Percentiles rank a stretch among this genome's conserved stretches.
These are phyloP conservation scores for Lapara coniferarum DNA, from an alignment of 2,888 invertebrate genomes.

Conservation along the genomic window DNA sequence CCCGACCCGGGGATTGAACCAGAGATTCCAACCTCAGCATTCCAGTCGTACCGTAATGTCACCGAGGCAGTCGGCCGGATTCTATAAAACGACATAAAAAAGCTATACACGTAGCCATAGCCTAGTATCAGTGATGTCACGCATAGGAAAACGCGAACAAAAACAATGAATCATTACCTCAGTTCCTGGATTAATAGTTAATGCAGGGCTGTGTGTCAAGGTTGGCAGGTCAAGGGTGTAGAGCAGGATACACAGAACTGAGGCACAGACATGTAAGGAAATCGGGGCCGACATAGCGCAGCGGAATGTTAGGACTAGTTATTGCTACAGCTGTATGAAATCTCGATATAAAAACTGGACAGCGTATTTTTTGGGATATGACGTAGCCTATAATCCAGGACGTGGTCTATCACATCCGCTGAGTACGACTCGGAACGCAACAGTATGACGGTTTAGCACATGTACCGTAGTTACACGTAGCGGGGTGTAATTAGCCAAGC, in stretches of 20 bases:
- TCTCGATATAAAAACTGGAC: neutral
- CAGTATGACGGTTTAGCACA: no score
- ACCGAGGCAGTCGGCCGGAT: no score
- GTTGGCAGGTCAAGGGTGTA: conserved; percentile 1
- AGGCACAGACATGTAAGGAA: neutral
- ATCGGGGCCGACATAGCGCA: neutral
- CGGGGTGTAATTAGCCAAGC: no score
- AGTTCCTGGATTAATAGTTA: conserved; percentile 21
- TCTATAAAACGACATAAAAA: no score
- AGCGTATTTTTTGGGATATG: neutral
- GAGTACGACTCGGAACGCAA: no score
- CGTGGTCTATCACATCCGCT: no score
- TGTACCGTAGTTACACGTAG: no score
- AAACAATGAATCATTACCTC: conserved; percentile 17
- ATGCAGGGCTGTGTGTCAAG: conserved; percentile 32
- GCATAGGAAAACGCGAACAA: conserved; percentile 8
- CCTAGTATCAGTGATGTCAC: neutral
- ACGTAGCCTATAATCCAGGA: no score
- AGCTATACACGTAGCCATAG: neutral
- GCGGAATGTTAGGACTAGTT: neutral
- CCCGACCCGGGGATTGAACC: no score
- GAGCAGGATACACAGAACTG: conserved; percentile 3
- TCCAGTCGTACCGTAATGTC: no score
- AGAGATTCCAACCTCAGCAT: no score
- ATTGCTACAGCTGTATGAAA: neutral